Base-by-base conservation (phyloP, 2,888 invertebrate genomes). In the Galerucella nymphaeae region DNA sequence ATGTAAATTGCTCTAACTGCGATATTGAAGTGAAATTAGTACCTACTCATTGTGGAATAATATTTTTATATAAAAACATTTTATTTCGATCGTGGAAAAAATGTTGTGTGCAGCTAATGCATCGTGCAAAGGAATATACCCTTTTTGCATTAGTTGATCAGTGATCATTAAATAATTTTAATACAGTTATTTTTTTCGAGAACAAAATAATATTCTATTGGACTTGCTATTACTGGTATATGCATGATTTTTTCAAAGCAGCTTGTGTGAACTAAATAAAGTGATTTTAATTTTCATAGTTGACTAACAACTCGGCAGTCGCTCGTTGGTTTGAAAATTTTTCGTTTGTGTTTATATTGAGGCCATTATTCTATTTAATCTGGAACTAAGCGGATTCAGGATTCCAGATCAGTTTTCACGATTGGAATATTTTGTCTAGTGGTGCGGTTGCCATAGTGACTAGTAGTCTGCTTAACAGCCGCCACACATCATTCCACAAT, bases 321-420 rank as follows among this genome's bases (percentile, higher is more conserved):
- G 70, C 41, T 42, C 69, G 77, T 76, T 53, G 62, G 69, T 62
- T 62, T 71, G 78, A 77, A 79, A 80, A 81, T 80, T 81, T 81
- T 77, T 80, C 80, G 77, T 80, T 80, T 73, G 76, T 80, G 77
- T 81, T 81, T 79, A 81, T 81, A 81, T 79, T 75, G 77, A 72
- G 80, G 76, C 80, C 74, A 81, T 82, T 81, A 82, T 82, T 81
- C 79, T 81, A 79, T 81, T 81, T 81, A 82, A 82, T 82, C 81
- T 81, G 78, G 73, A 77, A 77, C 79, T 81, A 80, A 82, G 80
- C 82, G 81, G 82, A 81, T 82, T 82, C 75, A 76, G 78, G 77
- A 80, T 80, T 82, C 75, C 77, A 77, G 77, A 80, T 80, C 78
- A 79, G 77, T 80, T 80, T 80, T 75, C 75, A 70, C 77, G 78